Percentiles rank a stretch among this genome's conserved stretches.
Conservation (phyloP, 2,113 vertebrate species). For the Ictalurus punctatus region DNA sequence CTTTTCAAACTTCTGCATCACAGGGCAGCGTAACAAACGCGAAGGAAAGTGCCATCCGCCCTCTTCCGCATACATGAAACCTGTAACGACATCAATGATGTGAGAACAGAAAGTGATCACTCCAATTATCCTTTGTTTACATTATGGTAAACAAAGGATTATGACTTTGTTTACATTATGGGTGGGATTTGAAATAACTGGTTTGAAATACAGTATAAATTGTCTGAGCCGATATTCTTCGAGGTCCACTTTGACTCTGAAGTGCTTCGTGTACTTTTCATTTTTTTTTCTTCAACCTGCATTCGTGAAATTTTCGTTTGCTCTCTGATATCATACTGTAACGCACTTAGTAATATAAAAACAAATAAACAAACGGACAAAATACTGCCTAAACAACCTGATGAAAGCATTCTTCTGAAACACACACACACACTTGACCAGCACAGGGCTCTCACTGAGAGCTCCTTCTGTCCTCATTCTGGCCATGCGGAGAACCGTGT, state of each 20-base stretch:
- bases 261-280: no score
- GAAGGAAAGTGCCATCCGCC: background rate
- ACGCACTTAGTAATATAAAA: no score
- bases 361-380: background rate
- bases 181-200: no score
- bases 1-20: background rate
- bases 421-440: background rate
- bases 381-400: background rate
- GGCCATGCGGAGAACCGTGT: slow-evolving; percentile 1
- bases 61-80: background rate
- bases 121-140: no score
- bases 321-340: no score
- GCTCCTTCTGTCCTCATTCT: slow-evolving; percentile 27
- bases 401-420: slow-evolving; percentile 3
- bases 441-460: slow-evolving; percentile 16
- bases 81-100: no score
- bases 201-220: no score
- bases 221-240: no score
- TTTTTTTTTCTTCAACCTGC: background rate
- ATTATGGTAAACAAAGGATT: no score
- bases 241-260: no score
- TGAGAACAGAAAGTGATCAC: no score
- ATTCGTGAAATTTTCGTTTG: background rate
- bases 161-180: no score
- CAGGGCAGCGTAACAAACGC: background rate